Evolutionary conservation across 2,797 vertebrate genomes (phyloP).

Genomic region (Cossypha niveicapilla): DNA sequence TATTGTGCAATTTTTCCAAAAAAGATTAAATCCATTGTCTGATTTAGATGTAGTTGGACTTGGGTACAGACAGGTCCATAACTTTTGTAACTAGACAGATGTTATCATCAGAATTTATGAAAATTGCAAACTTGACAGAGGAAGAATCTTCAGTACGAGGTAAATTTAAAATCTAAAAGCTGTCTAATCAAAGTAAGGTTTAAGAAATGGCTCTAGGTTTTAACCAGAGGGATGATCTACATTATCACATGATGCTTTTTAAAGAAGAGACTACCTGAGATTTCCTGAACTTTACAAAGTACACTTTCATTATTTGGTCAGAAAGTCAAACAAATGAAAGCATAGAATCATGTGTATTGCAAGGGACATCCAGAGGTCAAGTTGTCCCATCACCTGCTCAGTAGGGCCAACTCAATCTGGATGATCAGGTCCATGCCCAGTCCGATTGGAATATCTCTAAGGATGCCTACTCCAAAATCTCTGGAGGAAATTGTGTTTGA

Average conservation of each 20-base stretch:
- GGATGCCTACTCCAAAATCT: not conserved
- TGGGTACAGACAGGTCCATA: not conserved
- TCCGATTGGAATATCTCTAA: not conserved
- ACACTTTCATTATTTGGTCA: not conserved
- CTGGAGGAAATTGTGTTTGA: not conserved
- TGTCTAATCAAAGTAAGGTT: not conserved
- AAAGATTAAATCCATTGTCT: not conserved
- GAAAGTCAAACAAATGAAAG: not conserved
- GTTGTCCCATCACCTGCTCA: not conserved
- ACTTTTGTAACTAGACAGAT: not conserved
- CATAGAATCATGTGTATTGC: not conserved
- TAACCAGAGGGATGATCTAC: not conserved
- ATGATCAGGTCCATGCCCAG: not conserved
- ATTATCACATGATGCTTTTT: not conserved
- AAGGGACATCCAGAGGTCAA: not conserved
- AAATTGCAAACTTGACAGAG: not conserved
- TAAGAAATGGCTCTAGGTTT: not conserved
- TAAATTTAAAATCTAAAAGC: not conserved
- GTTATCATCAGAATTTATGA: not conserved
- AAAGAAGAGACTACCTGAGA: not conserved
- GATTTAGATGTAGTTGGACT: not conserved
- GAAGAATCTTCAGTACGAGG: not conserved
- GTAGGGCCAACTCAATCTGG: not conserved
- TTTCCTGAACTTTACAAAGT: not conserved
- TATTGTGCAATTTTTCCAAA: not conserved